A percentile compares a stretch with the other conserved stretches of the same genome.
Evolutionary conservation across 30 jellyfish, hydroid and myxozoan genomes (phyloP).

Genomic region (Phacellophora camtschatica): DNA sequence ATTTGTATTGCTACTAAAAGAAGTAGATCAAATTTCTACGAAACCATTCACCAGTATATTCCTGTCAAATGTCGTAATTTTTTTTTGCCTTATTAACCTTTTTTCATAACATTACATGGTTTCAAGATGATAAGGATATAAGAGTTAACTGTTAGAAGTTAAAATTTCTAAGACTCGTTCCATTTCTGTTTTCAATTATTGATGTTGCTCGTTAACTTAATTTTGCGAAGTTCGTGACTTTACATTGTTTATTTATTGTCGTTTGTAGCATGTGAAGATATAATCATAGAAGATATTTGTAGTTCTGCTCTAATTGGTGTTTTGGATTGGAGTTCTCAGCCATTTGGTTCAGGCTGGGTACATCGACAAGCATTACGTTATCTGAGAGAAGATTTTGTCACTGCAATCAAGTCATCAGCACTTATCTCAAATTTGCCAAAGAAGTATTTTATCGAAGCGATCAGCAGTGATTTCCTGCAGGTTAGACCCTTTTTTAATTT

Average conservation of each 20-base stretch:
- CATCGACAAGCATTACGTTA: slow-evolving; percentile 87
- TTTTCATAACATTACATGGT: too few relatives aligned
- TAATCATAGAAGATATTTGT: slow-evolving; percentile 64
- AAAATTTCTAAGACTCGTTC: background rate
- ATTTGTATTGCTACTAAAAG: too few relatives aligned
- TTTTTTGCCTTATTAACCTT: too few relatives aligned
- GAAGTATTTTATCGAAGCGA: slow-evolving; percentile 43
- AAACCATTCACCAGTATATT: too few relatives aligned
- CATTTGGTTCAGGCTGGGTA: slow-evolving; percentile 89
- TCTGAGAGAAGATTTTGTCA: slow-evolving; percentile 72
- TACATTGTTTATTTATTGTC: too few relatives aligned
- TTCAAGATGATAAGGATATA: too few relatives aligned
- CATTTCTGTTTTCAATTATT: background rate
- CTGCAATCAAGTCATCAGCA: slow-evolving; percentile 55
- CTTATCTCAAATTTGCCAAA: slow-evolving; percentile 77
- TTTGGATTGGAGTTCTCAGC: slow-evolving; percentile 94
- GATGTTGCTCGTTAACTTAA: too few relatives aligned
- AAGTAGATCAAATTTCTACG: too few relatives aligned
- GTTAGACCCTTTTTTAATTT: too few relatives aligned
- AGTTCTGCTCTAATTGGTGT: slow-evolving; percentile 64
- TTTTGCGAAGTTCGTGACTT: too few relatives aligned
- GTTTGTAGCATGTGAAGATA: slow-evolving; percentile 88
- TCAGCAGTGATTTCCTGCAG: slow-evolving; percentile 82
- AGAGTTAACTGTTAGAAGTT: background rate
- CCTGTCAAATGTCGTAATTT: too few relatives aligned